Base-by-base conservation (phyloP, 2,888 invertebrate species). In the Amphipyra berbera region DNA sequence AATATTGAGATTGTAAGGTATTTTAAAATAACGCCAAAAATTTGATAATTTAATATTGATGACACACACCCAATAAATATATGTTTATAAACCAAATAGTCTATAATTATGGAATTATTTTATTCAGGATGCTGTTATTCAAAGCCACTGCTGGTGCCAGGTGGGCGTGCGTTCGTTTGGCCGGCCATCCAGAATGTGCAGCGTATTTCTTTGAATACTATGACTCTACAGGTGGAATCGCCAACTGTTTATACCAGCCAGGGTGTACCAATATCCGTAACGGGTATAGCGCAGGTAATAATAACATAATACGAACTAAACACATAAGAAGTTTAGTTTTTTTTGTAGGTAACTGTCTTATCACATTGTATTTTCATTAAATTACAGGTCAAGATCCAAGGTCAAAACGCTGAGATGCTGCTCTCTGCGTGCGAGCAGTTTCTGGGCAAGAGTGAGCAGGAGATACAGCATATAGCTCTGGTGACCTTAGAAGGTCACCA, bases 101-200 rank as follows among this genome's bases (percentile, higher is more conserved):
- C 7, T 4, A 30, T 30, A 30, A 30, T 30, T 35, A 35, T 27
- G 33, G 8, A 15, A 33, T 30, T 46, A 14, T 10, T 40, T 9
- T 49, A 55, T 92, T 40, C 88, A 99, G 99, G 99, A 96, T 99
- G 99, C 93, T 99, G 98, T 90, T 98, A 99, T 90, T 96, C 97
- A 82, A 98, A 98, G 91, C 99, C 99, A 42, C 95, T 98, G 56
- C 94, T 99, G 76, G 98, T 99, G 56, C 98, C 99, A 42, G 99
- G 99, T 68, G 99, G 99, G 9, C 96, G 99, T 56, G 98, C 99
- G 27, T 99, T 99, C 94, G 99, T 99, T 13, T 99, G 99, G 99
- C 99, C 99, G 4, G 96, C 97, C 8, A 96, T 99, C 73, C 98
- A 98, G 88, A 96, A 96, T 89, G 97, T 98, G 58, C 98, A 98